These are phyloP conservation scores for Sibirionetta formosa DNA, from an alignment of 2,797 vertebrate genomes.

Conservation along the genomic window DNA sequence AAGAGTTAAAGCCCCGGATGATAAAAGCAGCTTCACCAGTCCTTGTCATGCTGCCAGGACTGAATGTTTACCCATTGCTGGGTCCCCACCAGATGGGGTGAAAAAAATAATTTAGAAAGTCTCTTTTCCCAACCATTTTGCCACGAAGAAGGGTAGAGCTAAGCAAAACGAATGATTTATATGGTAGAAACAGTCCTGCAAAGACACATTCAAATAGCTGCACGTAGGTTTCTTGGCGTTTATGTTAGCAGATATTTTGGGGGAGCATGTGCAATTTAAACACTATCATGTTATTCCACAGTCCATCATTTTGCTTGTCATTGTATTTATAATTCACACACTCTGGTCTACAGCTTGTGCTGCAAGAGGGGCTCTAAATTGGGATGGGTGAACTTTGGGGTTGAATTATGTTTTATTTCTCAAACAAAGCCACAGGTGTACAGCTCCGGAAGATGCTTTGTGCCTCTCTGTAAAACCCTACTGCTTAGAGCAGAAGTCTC, in stretches of 20 bases:
- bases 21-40: slow-evolving; percentile 68
- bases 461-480: accelerated
- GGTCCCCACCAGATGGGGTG: slow-evolving; percentile 46
- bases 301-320: slow-evolving; percentile 24
- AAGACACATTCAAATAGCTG: slow-evolving; percentile 45
- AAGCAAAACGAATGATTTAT: slow-evolving; percentile 65
- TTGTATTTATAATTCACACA: slow-evolving; percentile 3
- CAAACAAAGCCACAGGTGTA: background rate
- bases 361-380: background rate
- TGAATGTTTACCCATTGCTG: slow-evolving; percentile 60
- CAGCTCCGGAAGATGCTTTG: background rate
- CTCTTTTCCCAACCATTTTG: slow-evolving; percentile 41
- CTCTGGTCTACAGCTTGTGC: background rate
- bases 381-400: background rate
- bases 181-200: slow-evolving; percentile 14
- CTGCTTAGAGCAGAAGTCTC: accelerated
- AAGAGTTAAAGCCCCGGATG: slow-evolving; percentile 63
- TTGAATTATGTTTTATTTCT: background rate
- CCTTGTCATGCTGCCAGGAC: slow-evolving; percentile 66
- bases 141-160: slow-evolving; percentile 21
- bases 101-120: background rate
- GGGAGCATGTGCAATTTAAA: slow-evolving; percentile 60
- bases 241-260: slow-evolving; percentile 35
- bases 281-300: slow-evolving; percentile 23
- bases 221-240: slow-evolving; percentile 33